These are phyloP conservation scores for Malurus elegans DNA, from an alignment of 2,113 vertebrate genomes.

Conservation along the genomic window DNA sequence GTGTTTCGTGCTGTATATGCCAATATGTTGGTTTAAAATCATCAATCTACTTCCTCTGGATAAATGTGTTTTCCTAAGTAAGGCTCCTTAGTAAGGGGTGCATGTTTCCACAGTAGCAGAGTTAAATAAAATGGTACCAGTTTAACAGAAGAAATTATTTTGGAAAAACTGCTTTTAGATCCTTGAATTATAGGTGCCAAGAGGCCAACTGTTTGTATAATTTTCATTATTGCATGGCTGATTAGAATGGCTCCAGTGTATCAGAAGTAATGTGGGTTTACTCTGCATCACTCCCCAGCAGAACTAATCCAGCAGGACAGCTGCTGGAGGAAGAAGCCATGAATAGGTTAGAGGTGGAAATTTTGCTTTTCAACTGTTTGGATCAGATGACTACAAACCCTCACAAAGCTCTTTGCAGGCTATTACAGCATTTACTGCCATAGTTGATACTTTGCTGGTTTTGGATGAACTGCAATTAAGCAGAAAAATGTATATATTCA, in stretches of 20 bases:
- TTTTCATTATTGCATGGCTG: neutral
- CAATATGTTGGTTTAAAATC: neutral
- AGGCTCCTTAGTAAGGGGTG: neutral
- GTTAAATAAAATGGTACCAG: neutral
- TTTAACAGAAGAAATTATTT: neutral
- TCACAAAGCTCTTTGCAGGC: neutral
- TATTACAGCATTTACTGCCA: neutral
- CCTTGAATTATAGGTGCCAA: neutral
- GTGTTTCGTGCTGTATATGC: neutral
- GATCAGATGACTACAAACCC: neutral
- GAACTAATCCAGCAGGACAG: constrained; percentile 25
- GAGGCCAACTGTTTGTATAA: neutral
- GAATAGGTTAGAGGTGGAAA: neutral
- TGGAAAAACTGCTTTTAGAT: neutral
- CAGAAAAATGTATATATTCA: neutral
- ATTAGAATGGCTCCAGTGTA: neutral
- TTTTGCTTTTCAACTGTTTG: neutral
- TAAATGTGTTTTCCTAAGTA: neutral
- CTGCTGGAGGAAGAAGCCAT: neutral
- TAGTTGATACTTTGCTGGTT: neutral
- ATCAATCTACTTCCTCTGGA: neutral
- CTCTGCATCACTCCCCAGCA: neutral
- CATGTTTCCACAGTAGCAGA: neutral
- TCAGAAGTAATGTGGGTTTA: constrained; percentile 4
- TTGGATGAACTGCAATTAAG: neutral